phyloP scores from a whole-genome alignment of 1,140 invertebrate species.

The Metaphire vulgaris region DNA sequence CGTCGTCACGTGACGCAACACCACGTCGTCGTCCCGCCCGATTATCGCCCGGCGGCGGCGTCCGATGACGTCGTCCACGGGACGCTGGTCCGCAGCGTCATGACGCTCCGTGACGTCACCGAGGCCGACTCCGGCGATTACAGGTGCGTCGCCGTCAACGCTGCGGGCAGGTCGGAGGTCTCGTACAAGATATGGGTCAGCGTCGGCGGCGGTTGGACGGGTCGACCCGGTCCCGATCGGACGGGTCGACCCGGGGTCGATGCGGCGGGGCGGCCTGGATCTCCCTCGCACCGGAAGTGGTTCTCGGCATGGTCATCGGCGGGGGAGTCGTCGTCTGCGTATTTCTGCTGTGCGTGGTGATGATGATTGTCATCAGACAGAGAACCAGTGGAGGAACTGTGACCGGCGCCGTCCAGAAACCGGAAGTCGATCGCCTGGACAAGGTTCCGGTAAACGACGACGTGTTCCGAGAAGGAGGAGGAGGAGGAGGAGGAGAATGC shows the following conservation, averaged over 20 bases:
- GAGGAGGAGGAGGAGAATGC: too few relatives aligned
- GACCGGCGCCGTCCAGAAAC: not conserved
- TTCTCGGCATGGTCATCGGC: not conserved
- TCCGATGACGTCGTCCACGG: not conserved
- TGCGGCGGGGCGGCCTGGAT: not conserved
- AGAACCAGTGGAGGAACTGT: too few relatives aligned
- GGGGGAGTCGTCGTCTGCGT: not conserved
- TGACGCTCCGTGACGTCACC: conserved; percentile 19
- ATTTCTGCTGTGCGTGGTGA: not conserved
- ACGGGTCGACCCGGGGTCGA: not conserved
- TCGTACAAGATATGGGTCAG: conserved; percentile 35
- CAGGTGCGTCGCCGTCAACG: conserved; percentile 39
- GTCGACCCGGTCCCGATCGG: not conserved
- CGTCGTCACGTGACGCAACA: conserved; percentile 1
- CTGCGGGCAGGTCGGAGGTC: conserved; percentile 32
- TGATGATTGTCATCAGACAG: too few relatives aligned
- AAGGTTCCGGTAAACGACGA: not conserved
- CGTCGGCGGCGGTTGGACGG: not conserved
- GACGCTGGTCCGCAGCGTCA: not conserved
- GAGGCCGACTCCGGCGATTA: conserved; percentile 32
- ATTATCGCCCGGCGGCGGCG: not conserved
- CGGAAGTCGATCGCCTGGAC: not conserved
- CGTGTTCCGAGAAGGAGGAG: too few relatives aligned
- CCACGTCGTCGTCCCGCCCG: not conserved
- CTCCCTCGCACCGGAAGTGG: not conserved